Evolutionary conservation across 64 coral and sea anemone genomes (phyloP).

Genomic region (Montipora sp.): DNA sequence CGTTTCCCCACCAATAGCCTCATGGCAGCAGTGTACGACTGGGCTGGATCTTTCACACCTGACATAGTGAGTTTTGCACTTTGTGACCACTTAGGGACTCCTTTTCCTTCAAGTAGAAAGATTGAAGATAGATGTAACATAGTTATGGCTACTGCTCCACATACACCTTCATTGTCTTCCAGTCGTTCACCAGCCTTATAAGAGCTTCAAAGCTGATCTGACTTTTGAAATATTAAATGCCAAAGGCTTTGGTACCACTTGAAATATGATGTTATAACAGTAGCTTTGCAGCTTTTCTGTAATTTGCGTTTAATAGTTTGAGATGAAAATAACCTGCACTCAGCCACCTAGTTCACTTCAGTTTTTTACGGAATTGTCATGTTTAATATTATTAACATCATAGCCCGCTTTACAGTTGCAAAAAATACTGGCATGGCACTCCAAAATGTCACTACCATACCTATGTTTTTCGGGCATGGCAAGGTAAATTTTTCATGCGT

Average conservation of each 20-base stretch:
- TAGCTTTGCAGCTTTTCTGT: background rate
- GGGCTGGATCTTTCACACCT: conserved; percentile 51
- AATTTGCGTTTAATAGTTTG: background rate
- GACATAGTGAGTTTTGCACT: conserved; percentile 34
- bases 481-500: too few relatives aligned
- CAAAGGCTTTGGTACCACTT: conserved; percentile 72
- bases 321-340: background rate
- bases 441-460: too few relatives aligned
- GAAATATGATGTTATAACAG: conserved; percentile 1
- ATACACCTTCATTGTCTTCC: conserved; percentile 70
- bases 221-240: conserved; percentile 70
- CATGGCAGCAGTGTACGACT: conserved; percentile 68
- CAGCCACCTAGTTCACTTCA: too few relatives aligned
- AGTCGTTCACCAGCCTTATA: conserved; percentile 60
- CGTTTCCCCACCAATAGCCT: conserved; percentile 41
- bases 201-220: conserved; percentile 76
- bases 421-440: too few relatives aligned
- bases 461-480: too few relatives aligned
- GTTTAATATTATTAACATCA: too few relatives aligned
- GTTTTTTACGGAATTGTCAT: too few relatives aligned
- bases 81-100: conserved; percentile 40
- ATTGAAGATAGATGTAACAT: conserved; percentile 43
- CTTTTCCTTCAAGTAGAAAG: conserved; percentile 13
- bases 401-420: too few relatives aligned
- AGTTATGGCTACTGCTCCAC: conserved; percentile 62